phyloP scores from a whole-genome alignment of 2,797 vertebrate genomes.

The Myotis vivesi region DNA sequence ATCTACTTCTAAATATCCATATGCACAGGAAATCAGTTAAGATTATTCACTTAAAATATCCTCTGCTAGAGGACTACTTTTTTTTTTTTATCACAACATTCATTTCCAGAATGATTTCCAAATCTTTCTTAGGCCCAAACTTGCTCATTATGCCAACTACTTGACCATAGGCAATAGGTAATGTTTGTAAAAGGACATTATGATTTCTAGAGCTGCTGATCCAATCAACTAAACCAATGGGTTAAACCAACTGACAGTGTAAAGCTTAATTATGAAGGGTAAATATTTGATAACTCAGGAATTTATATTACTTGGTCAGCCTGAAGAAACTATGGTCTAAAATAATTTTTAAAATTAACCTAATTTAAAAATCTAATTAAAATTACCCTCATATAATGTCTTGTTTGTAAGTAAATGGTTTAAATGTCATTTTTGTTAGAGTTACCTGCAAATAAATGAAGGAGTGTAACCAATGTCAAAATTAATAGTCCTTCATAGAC shows the following conservation, averaged over 20 bases:
- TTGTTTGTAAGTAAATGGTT: neutral
- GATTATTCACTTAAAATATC: conserved; percentile 35
- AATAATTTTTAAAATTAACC: neutral
- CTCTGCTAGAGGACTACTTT: neutral
- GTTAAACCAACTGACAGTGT: neutral
- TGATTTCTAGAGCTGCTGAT: neutral
- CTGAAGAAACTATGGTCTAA: neutral
- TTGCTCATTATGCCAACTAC: neutral
- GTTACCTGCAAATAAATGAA: neutral
- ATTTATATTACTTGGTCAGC: neutral
- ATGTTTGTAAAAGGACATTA: conserved; percentile 12
- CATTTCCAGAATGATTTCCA: conserved; percentile 23
- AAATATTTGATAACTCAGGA: neutral
- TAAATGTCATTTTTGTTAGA: conserved; percentile 22
- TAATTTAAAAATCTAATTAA: conserved; percentile 42
- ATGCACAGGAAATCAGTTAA: conserved; percentile 41
- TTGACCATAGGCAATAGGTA: neutral
- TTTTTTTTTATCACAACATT: neutral
- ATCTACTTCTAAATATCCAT: neutral
- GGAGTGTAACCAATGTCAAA: neutral
- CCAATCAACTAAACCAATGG: neutral
- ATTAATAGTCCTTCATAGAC: neutral
- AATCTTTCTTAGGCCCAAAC: neutral
- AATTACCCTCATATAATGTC: conserved; percentile 10
- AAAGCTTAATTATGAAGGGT: conserved; percentile 21